Conservation (phyloP, 1,140 invertebrate genomes). For the Ips typographus region DNA sequence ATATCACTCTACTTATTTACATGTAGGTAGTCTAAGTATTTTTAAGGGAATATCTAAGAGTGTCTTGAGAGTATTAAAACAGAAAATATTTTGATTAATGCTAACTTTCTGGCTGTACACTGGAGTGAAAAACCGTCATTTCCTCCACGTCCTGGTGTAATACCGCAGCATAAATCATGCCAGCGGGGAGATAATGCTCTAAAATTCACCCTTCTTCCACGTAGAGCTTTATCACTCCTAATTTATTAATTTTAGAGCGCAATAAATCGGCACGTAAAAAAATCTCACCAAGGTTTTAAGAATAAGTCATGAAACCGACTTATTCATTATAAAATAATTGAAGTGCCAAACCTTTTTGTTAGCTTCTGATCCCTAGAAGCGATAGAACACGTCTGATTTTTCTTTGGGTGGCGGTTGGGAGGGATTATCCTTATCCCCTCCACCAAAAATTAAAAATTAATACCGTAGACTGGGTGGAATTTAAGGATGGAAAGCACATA, state of each 20-base stretch:
- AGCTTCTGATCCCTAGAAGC: constrained; percentile 35
- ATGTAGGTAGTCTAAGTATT: too few species aligned
- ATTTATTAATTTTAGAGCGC: constrained; percentile 25
- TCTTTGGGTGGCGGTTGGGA: neutral
- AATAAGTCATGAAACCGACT: constrained; percentile 30
- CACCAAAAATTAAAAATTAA: neutral
- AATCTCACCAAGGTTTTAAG: constrained; percentile 10
- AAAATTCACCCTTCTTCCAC: constrained; percentile 24
- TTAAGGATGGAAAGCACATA: neutral
- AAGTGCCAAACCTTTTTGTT: constrained; percentile 42
- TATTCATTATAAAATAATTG: constrained; percentile 47
- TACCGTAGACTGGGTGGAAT: neutral
- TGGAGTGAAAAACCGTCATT: constrained; percentile 6
- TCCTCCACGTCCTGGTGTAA: constrained; percentile 17
- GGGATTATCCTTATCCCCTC: neutral
- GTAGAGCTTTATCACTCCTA: constrained; percentile 25
- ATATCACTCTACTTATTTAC: too few species aligned
- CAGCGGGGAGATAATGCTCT: constrained; percentile 14
- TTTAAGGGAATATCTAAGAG: too few species aligned
- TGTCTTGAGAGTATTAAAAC: too few species aligned
- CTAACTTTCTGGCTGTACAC: neutral
- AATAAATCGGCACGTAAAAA: constrained; percentile 22
- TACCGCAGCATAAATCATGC: constrained; percentile 20
- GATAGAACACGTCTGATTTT: constrained; percentile 40
- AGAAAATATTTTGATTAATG: too few species aligned